Conservation (phyloP, 2,113 vertebrate species). For the Datnioides undecimradiatus region DNA sequence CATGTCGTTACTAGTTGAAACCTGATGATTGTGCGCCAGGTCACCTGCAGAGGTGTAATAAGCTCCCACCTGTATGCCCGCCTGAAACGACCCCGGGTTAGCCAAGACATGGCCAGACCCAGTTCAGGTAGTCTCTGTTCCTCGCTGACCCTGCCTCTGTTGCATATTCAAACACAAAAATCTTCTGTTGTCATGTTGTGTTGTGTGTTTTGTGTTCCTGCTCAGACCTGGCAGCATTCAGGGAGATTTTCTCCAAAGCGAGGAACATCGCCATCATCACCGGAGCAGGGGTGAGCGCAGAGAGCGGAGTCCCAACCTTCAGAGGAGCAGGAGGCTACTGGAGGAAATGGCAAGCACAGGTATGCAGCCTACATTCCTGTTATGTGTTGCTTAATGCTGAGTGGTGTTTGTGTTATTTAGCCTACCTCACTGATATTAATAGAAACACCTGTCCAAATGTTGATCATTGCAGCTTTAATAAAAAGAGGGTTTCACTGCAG, state of each 20-base stretch:
- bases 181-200: not conserved
- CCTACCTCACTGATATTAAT: not conserved
- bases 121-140: conserved; percentile 77
- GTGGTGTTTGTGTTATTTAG: not conserved
- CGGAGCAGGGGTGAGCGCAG: conserved; percentile 93
- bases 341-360: conserved; percentile 96
- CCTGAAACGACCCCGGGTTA: conserved; percentile 34
- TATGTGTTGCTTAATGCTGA: not conserved
- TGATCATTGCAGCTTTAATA: not conserved
- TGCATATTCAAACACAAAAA: no score
- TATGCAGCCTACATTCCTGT: not conserved
- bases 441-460: no score
- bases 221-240: conserved; percentile 90
- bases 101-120: conserved; percentile 78
- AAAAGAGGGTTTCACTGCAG: not conserved
- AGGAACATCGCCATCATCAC: conserved; percentile 92
- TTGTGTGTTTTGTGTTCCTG: not conserved
- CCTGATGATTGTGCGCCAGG: conserved; percentile 72
- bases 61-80: conserved; percentile 48
- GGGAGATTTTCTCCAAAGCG: conserved; percentile 90
- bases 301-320: conserved; percentile 97
- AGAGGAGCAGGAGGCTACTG: conserved; percentile 94
- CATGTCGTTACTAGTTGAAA: not conserved
- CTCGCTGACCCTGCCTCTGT: not conserved
- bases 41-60: conserved; percentile 50